Base-by-base conservation (phyloP, 1,140 invertebrate genomes). In the Eriocheir sinensis region DNA sequence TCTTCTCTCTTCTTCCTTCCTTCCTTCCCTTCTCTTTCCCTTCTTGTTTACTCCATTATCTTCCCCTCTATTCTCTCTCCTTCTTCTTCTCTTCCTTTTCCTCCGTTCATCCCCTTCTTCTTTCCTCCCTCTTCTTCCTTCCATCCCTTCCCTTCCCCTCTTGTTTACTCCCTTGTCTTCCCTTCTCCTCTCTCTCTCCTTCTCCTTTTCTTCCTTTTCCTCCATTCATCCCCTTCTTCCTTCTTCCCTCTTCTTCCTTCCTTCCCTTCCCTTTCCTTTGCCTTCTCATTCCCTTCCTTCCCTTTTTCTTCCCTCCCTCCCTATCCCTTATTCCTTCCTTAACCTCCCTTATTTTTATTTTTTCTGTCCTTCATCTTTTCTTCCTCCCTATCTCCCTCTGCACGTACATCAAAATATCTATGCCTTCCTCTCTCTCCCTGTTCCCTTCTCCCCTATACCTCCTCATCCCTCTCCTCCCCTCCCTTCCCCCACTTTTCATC, bases 391-490 rank as follows among this genome's bases (percentile, higher is more conserved):
- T 27, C 79, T 27, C 79, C 21, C 79, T 80, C 79, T 8, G 27
- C 21, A 27, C 34, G n/a, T n/a, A n/a, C n/a, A n/a, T n/a, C n/a
- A n/a, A n/a, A n/a, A n/a, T n/a, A n/a, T n/a, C n/a, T n/a, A 8
- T 48, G 44, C 44, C 79, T 85, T 3, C 34, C 81, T 85, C 81
- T 85, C 81, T 85, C 81, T 85, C 81, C 15, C 81, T 36, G 1
- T 36, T 34, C 12, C 83, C 9, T 3, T 86, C 83, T 86, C 9
- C 34, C 34, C 34, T 27, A 30, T 38, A 30, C 34, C 83, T 40
- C 48, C 21, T 21, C 21, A 9, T 53, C 15, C 15, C 15, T 48
- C 15, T n/a, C 27, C 21, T 72, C 60, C 60, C 3, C 60, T 8
- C 21, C n/a, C 60, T 21, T n/a, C n/a, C 8, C 27, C 27, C 60